Percentiles rank a stretch among this genome's conserved stretches.
phyloP scores from a whole-genome alignment of 1,140 invertebrate species.

The Lepidostoma basale region DNA sequence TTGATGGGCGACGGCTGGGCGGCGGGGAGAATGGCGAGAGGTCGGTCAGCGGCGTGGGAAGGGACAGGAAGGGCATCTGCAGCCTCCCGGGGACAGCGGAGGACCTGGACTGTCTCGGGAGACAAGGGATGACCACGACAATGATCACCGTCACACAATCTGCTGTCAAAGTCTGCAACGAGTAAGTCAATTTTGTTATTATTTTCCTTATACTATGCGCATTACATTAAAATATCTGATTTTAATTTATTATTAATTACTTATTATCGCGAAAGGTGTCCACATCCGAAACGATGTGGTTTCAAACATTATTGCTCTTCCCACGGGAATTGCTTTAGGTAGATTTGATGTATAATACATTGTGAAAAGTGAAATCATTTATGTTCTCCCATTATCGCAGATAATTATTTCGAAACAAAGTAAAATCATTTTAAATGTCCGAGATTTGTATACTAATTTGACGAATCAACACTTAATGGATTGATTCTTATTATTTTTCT shows the following conservation, averaged over 20 bases:
- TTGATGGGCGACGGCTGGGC: constrained; percentile 22
- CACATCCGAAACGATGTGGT: not conserved
- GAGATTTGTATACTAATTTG: too few relatives aligned
- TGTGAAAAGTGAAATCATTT: too few relatives aligned
- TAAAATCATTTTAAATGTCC: too few relatives aligned
- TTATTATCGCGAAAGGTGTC: not conserved
- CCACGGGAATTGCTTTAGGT: too few relatives aligned
- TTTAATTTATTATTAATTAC: not conserved
- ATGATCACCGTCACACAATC: constrained; percentile 56
- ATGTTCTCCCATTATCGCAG: too few relatives aligned
- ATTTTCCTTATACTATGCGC: not conserved
- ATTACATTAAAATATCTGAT: not conserved
- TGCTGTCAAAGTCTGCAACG: constrained; percentile 56
- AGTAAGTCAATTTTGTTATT: constrained; percentile 51
- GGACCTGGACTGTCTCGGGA: constrained; percentile 49
- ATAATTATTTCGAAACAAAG: too few relatives aligned
- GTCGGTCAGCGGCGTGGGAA: constrained; percentile 2
- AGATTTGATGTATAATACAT: not conserved
- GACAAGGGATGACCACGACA: constrained; percentile 53
- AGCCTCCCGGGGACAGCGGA: constrained; percentile 23
- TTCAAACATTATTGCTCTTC: not conserved
- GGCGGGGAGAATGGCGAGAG: constrained; percentile 8
- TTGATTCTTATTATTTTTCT: too few relatives aligned
- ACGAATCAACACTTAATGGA: too few relatives aligned
- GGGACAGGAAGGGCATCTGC: constrained; percentile 42